phyloP scores from a whole-genome alignment of 2,113 vertebrate genomes.

The Mionectes macconnelli region DNA sequence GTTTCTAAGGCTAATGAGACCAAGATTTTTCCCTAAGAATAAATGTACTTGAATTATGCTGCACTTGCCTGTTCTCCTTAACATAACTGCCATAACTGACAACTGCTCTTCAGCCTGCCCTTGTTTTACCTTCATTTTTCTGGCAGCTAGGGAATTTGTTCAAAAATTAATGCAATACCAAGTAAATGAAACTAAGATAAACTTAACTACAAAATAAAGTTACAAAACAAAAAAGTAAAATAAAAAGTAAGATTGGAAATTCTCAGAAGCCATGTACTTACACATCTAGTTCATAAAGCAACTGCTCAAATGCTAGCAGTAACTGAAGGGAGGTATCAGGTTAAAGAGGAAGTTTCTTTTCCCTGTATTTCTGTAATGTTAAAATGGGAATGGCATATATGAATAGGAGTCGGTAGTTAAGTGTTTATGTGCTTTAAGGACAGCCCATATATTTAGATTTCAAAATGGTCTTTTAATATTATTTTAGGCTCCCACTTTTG shows the following conservation, averaged over 20 bases:
- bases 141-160: background rate
- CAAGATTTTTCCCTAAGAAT: background rate
- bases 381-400: background rate
- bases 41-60: background rate
- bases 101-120: background rate
- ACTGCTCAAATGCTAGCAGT: background rate
- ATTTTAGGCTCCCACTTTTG: background rate
- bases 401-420: background rate
- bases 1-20: background rate
- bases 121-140: background rate
- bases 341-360: background rate
- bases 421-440: background rate
- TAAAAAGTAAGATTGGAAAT: background rate
- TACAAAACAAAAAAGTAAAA: background rate
- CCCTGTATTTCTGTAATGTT: background rate
- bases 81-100: background rate
- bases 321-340: background rate
- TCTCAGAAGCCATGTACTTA: background rate
- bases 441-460: background rate
- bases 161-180: background rate
- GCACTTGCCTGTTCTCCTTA: background rate
- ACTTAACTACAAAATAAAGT: background rate
- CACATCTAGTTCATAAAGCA: background rate
- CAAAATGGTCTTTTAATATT: background rate
- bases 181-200: background rate